These are phyloP conservation scores for Actinopyga echinites DNA, from an alignment of 53 echinoderm and acorn worm species.

Conservation along the genomic window DNA sequence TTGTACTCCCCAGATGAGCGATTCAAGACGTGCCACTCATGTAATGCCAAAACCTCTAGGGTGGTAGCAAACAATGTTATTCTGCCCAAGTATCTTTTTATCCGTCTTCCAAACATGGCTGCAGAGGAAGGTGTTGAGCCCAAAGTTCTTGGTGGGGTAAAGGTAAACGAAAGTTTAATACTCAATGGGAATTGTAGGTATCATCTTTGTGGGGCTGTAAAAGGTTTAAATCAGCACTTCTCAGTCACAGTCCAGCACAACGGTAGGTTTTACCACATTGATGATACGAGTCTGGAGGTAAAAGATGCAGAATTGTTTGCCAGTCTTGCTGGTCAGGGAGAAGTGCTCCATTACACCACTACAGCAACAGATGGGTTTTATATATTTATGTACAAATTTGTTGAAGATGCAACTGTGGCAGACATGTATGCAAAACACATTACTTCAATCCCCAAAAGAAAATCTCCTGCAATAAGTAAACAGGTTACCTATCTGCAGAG, in stretches of 20 bases:
- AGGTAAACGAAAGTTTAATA: background rate
- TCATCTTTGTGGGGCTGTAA: background rate
- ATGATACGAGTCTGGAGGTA: background rate
- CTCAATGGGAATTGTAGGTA: background rate
- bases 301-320: background rate
- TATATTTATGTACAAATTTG: background rate
- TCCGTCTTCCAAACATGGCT: background rate
- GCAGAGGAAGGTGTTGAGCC: background rate
- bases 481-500: too few relatives aligned
- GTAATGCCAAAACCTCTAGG: background rate
- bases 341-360: background rate
- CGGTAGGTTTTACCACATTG: background rate
- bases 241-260: background rate
- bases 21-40: background rate
- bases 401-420: background rate
- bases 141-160: background rate
- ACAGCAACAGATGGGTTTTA: background rate
- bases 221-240: background rate
- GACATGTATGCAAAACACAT: background rate
- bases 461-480: too few relatives aligned
- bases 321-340: background rate
- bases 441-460: too few relatives aligned
- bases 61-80: background rate
- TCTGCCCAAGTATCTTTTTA: background rate
- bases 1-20: background rate